These are phyloP conservation scores for Trichonephila inaurata DNA, from an alignment of 1,140 invertebrate genomes.

Conservation along the genomic window DNA sequence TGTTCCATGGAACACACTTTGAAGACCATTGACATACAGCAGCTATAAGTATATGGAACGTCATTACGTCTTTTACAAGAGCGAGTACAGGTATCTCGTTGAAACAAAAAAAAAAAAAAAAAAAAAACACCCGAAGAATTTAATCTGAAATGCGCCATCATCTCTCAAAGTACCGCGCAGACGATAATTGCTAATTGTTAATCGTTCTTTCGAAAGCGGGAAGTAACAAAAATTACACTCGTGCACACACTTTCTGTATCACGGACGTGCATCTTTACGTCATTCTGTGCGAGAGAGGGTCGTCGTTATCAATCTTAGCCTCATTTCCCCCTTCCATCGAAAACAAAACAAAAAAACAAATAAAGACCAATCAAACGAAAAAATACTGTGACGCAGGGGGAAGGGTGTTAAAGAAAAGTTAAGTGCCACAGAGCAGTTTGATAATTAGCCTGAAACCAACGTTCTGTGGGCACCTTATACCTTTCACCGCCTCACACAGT, in stretches of 20 bases:
- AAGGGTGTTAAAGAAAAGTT: background rate
- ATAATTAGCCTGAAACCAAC: slow-evolving; percentile 25
- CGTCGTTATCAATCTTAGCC: slow-evolving; percentile 46
- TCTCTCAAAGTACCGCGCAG: background rate
- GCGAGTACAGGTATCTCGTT: too few species aligned
- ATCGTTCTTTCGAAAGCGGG: background rate
- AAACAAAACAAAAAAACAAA: background rate
- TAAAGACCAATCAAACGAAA: background rate
- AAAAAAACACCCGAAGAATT: too few species aligned
- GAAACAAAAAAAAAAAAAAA: too few species aligned
- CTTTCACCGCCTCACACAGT: background rate
- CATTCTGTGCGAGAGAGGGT: background rate
- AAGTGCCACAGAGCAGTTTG: background rate
- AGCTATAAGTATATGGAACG: too few species aligned
- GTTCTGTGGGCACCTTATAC: background rate
- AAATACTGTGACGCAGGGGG: background rate
- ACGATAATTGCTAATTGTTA: background rate
- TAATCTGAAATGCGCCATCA: background rate
- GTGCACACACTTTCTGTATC: too few species aligned
- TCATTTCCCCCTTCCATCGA: slow-evolving; percentile 50
- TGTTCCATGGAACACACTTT: too few species aligned
- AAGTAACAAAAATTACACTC: background rate
- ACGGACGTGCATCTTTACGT: too few species aligned
- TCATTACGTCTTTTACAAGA: too few species aligned
- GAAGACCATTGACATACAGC: too few species aligned